Conservation (phyloP, 2,113 vertebrate genomes). For the Menidia beryllina region DNA sequence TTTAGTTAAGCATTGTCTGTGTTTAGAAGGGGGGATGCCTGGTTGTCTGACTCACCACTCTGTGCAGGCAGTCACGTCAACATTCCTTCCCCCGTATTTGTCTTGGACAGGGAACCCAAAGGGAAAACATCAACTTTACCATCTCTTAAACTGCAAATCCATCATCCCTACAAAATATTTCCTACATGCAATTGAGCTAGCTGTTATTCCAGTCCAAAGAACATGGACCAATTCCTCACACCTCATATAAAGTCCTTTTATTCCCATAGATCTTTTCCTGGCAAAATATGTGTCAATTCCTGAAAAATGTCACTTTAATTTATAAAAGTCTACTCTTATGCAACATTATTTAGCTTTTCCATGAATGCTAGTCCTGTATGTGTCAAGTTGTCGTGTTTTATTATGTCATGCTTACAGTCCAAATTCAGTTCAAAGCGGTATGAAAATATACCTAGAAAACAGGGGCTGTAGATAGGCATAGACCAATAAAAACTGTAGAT, state of each 20-base stretch:
- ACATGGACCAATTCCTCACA: slow-evolving; percentile 6
- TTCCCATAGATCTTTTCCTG: slow-evolving; percentile 31
- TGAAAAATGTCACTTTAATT: too few species aligned
- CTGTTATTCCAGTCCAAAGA: neutral
- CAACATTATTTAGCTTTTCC: neutral
- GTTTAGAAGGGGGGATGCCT: slow-evolving; percentile 33
- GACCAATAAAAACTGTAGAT: neutral
- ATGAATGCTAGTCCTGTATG: neutral
- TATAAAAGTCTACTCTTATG: too few species aligned
- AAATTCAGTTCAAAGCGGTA: neutral
- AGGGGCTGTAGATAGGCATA: slow-evolving; percentile 1
- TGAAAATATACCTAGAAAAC: slow-evolving; percentile 3
- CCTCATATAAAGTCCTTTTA: slow-evolving; percentile 45
- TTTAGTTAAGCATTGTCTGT: slow-evolving; percentile 51
- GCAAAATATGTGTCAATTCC: neutral
- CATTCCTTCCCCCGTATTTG: slow-evolving; percentile 50
- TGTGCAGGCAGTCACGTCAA: slow-evolving; percentile 62
- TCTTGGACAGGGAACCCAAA: slow-evolving; percentile 34
- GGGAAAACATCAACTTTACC: slow-evolving; percentile 5
- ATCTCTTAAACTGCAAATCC: neutral
- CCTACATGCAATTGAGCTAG: slow-evolving; percentile 7
- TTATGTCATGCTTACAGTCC: neutral
- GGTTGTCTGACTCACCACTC: slow-evolving; percentile 38
- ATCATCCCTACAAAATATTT: slow-evolving; percentile 28
- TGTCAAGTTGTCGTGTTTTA: too few species aligned